phyloP scores from a whole-genome alignment of 2,888 invertebrate species.

The Chymomyza caudatula region DNA sequence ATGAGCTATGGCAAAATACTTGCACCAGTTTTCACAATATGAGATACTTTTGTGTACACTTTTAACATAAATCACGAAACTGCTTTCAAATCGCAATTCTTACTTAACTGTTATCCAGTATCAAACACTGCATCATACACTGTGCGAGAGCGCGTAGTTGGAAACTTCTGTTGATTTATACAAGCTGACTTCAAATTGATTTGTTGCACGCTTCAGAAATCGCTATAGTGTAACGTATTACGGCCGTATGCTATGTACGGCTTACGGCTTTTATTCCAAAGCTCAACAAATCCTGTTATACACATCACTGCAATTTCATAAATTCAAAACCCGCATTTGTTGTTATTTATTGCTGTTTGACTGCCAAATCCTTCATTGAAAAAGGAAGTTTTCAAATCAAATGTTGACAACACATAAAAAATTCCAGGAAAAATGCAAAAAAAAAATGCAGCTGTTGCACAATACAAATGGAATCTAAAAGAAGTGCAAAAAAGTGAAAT shows the following conservation, averaged over 20 bases:
- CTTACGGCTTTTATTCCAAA: too few relatives aligned
- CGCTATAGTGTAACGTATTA: constrained; percentile 8
- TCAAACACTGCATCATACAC: not conserved
- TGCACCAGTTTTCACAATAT: constrained; percentile 28
- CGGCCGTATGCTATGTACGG: not conserved
- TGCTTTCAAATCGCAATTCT: constrained; percentile 12
- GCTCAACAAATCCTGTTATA: not conserved
- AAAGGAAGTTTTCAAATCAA: not conserved
- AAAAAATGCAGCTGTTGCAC: not conserved
- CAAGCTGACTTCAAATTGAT: not conserved
- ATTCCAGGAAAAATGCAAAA: not conserved
- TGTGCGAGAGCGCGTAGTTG: not conserved
- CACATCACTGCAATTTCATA: not conserved
- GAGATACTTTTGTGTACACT: constrained; percentile 33
- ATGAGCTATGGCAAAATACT: too few relatives aligned
- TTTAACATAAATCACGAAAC: constrained; percentile 40
- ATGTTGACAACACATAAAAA: not conserved
- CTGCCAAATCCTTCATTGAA: not conserved
- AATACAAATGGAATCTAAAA: too few relatives aligned
- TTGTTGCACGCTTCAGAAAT: not conserved
- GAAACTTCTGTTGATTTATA: constrained; percentile 16
- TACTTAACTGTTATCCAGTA: constrained; percentile 46
- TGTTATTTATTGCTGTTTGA: not conserved
- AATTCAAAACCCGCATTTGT: not conserved
- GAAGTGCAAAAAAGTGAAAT: too few relatives aligned